Percentiles rank a stretch among this genome's conserved stretches.
phyloP scores from a whole-genome alignment of 1,140 invertebrate species.

The Ridgeia piscesae region DNA sequence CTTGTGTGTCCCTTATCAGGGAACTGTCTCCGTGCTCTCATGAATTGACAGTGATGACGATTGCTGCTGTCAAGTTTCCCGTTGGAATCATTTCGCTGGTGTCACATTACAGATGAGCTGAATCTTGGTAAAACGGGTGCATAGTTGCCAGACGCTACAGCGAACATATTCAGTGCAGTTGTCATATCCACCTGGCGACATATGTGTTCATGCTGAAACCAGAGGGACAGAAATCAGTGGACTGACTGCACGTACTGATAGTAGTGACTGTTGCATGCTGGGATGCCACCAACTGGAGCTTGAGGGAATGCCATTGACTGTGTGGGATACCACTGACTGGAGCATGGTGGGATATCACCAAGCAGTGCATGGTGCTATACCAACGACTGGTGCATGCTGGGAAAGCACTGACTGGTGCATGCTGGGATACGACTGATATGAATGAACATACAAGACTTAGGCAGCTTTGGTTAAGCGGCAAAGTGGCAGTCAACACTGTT shows the following conservation, averaged over 20 bases:
- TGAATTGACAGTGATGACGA: not conserved
- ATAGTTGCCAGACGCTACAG: not conserved
- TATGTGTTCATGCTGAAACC: not conserved
- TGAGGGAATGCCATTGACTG: not conserved
- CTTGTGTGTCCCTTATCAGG: not conserved
- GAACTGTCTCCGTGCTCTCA: not conserved
- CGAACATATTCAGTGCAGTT: not conserved
- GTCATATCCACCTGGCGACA: not conserved
- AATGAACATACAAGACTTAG: not conserved
- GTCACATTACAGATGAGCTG: not conserved
- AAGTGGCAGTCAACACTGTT: not conserved
- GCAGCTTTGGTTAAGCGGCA: not conserved
- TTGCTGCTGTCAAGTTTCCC: not conserved
- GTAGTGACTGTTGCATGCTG: too few relatives aligned
- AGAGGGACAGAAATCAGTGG: not conserved
- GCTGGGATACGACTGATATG: not conserved
- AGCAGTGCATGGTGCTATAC: not conserved
- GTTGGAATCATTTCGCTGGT: not conserved
- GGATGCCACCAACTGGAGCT: not conserved
- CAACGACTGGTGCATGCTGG: not conserved
- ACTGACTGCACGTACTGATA: not conserved
- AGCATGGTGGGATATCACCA: not conserved
- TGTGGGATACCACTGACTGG: not conserved
- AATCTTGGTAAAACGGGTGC: not conserved
- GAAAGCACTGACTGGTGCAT: not conserved